Conservation (phyloP, 1,140 invertebrate genomes). For the Bombus haemorrhoidalis region DNA sequence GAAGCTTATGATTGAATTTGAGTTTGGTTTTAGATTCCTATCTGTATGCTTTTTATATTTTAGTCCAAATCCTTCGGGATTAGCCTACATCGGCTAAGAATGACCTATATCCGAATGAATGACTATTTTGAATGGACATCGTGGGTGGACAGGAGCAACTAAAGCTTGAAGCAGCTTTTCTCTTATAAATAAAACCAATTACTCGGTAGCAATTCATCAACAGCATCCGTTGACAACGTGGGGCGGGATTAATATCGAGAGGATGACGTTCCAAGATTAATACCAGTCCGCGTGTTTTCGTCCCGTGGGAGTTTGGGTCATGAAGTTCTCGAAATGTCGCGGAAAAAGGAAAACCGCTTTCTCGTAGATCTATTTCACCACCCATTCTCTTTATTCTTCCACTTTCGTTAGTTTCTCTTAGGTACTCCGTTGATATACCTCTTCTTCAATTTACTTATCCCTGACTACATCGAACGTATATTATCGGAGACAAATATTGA, state of each 20-base stretch:
- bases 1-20: not conserved
- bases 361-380: not conserved
- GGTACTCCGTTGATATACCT: not conserved
- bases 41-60: too few relatives aligned
- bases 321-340: not conserved
- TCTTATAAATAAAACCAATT: slow-evolving; percentile 37
- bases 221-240: not conserved
- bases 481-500: not conserved
- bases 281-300: not conserved
- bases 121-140: not conserved
- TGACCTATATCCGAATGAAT: not conserved
- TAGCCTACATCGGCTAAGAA: not conserved
- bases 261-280: slow-evolving; percentile 21
- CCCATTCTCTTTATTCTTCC: not conserved
- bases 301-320: not conserved
- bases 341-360: not conserved
- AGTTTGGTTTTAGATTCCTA: not conserved
- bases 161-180: not conserved
- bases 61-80: not conserved
- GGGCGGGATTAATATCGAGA: slow-evolving; percentile 13
- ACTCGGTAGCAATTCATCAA: slow-evolving; percentile 19
- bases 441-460: not conserved
- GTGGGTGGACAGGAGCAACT: slow-evolving; percentile 2
- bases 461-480: not conserved
- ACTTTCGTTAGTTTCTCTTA: not conserved